Conservation (phyloP, 2,888 invertebrate genomes). For the Eustalomyia histrio region DNA sequence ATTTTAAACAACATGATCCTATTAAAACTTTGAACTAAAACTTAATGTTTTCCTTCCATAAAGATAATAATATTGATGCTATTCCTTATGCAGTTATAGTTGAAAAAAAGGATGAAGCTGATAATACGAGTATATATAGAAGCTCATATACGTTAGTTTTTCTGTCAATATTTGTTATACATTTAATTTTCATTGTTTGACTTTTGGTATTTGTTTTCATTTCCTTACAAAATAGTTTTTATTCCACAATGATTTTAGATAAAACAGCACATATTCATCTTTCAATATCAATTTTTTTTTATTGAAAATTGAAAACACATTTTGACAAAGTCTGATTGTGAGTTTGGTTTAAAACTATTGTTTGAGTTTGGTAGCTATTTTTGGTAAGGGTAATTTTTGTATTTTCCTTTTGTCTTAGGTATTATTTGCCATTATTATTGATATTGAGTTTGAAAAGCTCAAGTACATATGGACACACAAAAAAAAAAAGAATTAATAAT, state of each 20-base stretch:
- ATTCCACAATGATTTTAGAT: not conserved
- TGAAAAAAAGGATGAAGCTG: not conserved
- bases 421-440: conserved; percentile 57
- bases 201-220: conserved; percentile 56
- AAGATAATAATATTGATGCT: not conserved
- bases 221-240: conserved; percentile 15
- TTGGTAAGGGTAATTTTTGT: not conserved
- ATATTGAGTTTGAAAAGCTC: conserved; percentile 42
- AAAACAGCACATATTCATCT: too few relatives aligned
- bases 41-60: not conserved
- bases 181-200: conserved; percentile 63
- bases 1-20: not conserved
- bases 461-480: not conserved
- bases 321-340: not conserved
- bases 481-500: not conserved
- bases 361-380: not conserved
- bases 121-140: not conserved
- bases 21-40: not conserved
- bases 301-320: not conserved
- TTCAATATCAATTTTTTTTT: not conserved
- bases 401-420: conserved; percentile 18
- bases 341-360: not conserved
- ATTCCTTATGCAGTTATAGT: not conserved
- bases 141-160: conserved; percentile 25
- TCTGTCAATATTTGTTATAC: conserved; percentile 60